These are phyloP conservation scores for Drosophila fulvimacula DNA, from an alignment of 2,888 invertebrate species.

Conservation along the genomic window DNA sequence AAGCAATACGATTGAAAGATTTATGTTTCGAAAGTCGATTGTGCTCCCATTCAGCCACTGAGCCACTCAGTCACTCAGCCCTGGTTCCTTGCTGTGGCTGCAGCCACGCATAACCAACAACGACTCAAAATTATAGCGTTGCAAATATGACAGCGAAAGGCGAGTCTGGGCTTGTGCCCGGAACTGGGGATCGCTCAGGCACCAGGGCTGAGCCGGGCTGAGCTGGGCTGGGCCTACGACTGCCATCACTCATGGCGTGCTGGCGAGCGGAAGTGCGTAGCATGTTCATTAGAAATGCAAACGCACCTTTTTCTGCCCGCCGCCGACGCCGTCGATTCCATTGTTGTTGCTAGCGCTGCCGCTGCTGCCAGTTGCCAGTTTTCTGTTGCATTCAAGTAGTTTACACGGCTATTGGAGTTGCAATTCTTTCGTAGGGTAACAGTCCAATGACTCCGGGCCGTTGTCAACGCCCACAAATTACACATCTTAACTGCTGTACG, in stretches of 20 bases:
- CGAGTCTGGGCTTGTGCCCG: conserved; percentile 36
- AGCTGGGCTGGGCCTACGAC: conserved; percentile 36
- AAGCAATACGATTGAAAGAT: conserved; percentile 62
- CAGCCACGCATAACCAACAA: conserved; percentile 73
- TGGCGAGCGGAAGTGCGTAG: conserved; percentile 81
- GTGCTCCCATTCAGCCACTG: neutral
- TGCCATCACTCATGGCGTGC: conserved; percentile 71
- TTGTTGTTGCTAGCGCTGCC: conserved; percentile 13
- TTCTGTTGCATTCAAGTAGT: conserved; percentile 63
- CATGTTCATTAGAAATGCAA: conserved; percentile 83
- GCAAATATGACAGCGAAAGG: conserved; percentile 74
- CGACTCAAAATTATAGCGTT: conserved; percentile 70
- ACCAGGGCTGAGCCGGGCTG: conserved; percentile 36
- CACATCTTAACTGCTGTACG: conserved; percentile 73
- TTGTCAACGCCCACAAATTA: conserved; percentile 72
- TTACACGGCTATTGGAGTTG: conserved; percentile 49
- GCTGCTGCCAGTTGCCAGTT: conserved; percentile 53
- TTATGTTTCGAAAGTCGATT: conserved; percentile 48
- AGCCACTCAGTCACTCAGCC: neutral
- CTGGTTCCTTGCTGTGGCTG: conserved; percentile 1
- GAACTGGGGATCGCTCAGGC: conserved; percentile 20
- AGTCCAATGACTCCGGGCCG: conserved; percentile 55
- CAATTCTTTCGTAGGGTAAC: conserved; percentile 31
- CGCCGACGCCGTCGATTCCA: neutral
- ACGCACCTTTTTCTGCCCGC: conserved; percentile 78